Base-by-base conservation (phyloP, 2,888 invertebrate species). In the Habroteleia sp. region DNA sequence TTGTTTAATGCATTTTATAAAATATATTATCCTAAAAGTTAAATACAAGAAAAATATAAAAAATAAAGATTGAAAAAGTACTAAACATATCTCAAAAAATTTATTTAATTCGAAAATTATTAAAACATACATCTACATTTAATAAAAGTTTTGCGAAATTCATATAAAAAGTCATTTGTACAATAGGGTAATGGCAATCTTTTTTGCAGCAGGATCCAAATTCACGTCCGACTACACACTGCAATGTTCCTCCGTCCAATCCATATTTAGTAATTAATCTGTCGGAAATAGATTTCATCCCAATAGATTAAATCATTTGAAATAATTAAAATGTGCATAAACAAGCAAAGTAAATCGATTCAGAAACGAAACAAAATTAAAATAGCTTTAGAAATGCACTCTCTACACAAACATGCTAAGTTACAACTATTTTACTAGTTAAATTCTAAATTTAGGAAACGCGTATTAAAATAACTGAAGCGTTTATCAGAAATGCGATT, bases 151-250 rank as follows among this genome's bases (percentile, higher is more conserved):
- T 20, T 33, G 48, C 33, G 33, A 48, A 31, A 39, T 56, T n/a
- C 17, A 37, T 52, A 37, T 3, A 5, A 17, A 8, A 11, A n/a
- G n/a, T 20, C 3, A 11, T 56, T 42, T 56, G 14, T 42, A 56
- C 31, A 56, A 42, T 27, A 14, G 27, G n/a, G 20, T 8, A 29
- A n/a, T 16, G 23, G 27, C 39, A 27, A 48, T 46, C 3, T 8
- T n/a, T 62, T 50, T 48, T 29, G 50, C 31, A 62, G 39, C 39
- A 41, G 50, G 39, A 50, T 62, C 62, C 62, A 62, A 48, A 25
- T 41, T 39, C 11, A 37, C 6, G 7, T 7, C 10, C 6, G 7
- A 39, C n/a, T n/a, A n/a, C n/a, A n/a, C n/a, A n/a, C n/a, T n/a
- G n/a, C n/a, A n/a, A n/a, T n/a, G n/a, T n/a, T n/a, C 7, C 25